These are phyloP conservation scores for Melanerpes formicivorus DNA, from an alignment of 2,113 vertebrate species.

Conservation along the genomic window DNA sequence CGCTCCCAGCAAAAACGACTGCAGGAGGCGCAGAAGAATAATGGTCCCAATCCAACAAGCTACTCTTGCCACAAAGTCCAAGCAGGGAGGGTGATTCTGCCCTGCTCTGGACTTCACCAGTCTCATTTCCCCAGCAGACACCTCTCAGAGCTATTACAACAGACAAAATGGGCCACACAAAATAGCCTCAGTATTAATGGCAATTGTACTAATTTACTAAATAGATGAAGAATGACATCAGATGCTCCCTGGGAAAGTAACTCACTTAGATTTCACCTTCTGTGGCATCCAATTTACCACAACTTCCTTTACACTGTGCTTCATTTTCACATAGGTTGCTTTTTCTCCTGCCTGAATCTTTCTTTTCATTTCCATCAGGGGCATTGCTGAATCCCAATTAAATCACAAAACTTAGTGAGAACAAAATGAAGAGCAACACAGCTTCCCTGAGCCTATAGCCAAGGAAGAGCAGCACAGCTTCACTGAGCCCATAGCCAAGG, in stretches of 20 bases:
- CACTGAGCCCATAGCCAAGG: too few species aligned
- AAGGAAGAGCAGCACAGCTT: too few species aligned
- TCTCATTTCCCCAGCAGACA: not conserved
- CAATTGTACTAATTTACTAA: accelerated
- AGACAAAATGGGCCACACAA: not conserved
- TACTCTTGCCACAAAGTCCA: not conserved
- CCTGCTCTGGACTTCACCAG: not conserved
- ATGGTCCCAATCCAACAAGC: not conserved
- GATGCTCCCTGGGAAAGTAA: not conserved
- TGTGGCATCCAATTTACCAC: not conserved
- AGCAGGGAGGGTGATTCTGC: not conserved
- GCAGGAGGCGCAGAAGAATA: not conserved
- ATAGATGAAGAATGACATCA: not conserved
- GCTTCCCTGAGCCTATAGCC: not conserved
- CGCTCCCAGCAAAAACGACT: not conserved
- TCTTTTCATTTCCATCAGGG: conserved; percentile 19
- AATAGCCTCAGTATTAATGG: not conserved
- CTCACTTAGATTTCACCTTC: conserved; percentile 24
- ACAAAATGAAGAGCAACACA: conserved; percentile 37
- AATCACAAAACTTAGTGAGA: conserved; percentile 24
- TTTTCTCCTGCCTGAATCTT: not conserved
- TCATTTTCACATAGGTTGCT: conserved; percentile 18
- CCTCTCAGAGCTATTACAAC: accelerated
- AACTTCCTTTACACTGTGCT: not conserved
- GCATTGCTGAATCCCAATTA: conserved; percentile 48